These are phyloP conservation scores for Mesocentrotus franciscanus DNA, from an alignment of 53 echinoderm and acorn worm species.

Conservation along the genomic window DNA sequence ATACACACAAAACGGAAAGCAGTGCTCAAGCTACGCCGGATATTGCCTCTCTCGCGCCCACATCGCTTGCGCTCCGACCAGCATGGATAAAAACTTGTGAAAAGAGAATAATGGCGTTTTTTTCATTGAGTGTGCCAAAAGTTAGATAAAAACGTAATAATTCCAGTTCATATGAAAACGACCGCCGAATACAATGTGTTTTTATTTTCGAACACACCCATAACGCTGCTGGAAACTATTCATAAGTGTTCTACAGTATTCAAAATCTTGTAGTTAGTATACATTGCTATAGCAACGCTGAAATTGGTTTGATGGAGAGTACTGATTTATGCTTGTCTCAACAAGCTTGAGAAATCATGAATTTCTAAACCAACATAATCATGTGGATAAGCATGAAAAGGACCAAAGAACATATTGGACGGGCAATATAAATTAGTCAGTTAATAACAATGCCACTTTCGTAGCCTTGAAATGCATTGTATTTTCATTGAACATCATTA, in stretches of 20 bases:
- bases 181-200: neutral
- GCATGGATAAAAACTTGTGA: conserved; percentile 16
- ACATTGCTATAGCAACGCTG: conserved; percentile 44
- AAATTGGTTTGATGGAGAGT: neutral
- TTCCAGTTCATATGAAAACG: neutral
- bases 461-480: neutral
- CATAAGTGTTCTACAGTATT: neutral
- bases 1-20: conserved; percentile 51
- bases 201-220: neutral
- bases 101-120: conserved; percentile 1
- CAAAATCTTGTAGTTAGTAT: neutral
- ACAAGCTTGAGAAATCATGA: neutral
- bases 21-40: conserved; percentile 39
- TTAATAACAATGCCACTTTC: neutral
- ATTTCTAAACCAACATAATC: neutral
- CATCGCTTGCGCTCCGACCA: conserved; percentile 51
- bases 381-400: neutral
- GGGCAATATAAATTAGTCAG: neutral
- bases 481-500: no score
- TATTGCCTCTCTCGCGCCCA: conserved; percentile 53
- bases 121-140: neutral
- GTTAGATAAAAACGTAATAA: neutral
- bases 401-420: neutral
- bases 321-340: neutral
- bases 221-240: neutral